A percentile compares a stretch with the other conserved stretches of the same genome.
Evolutionary conservation across 2,888 invertebrate species (phyloP).

Genomic region (Acheta domesticus): DNA sequence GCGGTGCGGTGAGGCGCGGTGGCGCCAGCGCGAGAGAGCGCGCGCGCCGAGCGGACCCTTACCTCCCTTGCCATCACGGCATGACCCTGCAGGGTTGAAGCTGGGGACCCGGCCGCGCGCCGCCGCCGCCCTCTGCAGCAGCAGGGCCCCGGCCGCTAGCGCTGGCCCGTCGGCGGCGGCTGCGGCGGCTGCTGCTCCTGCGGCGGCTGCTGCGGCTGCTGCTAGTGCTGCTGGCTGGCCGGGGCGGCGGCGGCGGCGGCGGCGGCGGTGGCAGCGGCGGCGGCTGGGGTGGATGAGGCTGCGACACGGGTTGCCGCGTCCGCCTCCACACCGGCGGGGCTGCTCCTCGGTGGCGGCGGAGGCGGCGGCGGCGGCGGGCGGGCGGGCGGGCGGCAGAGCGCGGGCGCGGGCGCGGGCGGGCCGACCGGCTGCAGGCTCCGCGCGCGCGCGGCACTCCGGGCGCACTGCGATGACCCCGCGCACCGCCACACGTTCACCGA

Average conservation of each 20-base stretch:
- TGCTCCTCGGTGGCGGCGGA: constrained; percentile 19
- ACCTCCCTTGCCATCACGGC: constrained; percentile 57
- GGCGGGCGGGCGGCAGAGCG: neutral
- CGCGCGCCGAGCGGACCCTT: constrained; percentile 36
- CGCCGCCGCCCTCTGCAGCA: constrained; percentile 26
- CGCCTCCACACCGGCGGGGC: neutral
- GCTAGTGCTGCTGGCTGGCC: neutral
- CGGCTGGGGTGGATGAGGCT: neutral
- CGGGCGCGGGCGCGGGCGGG: neutral
- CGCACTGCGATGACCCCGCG: neutral
- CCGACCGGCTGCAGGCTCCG: neutral
- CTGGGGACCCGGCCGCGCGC: constrained; percentile 28
- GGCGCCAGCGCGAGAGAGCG: too few species aligned
- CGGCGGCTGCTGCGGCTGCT: neutral
- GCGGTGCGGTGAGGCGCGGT: neutral
- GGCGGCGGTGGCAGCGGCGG: neutral
- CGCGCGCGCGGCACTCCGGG: constrained; percentile 4
- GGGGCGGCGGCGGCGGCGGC: neutral
- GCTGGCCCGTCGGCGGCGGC: too few species aligned
- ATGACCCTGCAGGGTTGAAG: constrained; percentile 41
- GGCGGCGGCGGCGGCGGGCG: constrained; percentile 24
- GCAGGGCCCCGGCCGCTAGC: constrained; percentile 19
- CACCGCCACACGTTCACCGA: constrained; percentile 25
- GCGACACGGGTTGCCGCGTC: neutral
- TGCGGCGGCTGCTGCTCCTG: neutral